A percentile compares a stretch with the other conserved stretches of the same genome.
Conservation (phyloP, 2,797 vertebrate genomes). For the Anas flavirostris region DNA sequence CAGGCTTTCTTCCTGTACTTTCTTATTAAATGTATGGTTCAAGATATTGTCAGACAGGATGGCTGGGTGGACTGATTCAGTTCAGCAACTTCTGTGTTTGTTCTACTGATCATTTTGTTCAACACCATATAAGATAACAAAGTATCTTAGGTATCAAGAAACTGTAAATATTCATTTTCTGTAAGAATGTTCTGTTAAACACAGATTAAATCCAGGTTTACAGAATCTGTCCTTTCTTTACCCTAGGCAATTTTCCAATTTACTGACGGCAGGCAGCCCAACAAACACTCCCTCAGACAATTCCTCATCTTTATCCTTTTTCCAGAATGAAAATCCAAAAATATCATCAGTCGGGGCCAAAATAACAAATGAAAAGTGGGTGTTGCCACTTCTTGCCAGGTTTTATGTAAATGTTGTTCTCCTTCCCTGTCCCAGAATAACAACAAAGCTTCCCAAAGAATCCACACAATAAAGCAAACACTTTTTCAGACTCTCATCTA, state of each 20-base stretch:
- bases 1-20: neutral
- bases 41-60: neutral
- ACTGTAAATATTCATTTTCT: slow-evolving; percentile 7
- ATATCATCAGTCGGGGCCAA: neutral
- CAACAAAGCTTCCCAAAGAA: slow-evolving; percentile 2
- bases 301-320: slow-evolving; percentile 50
- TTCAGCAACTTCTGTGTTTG: neutral
- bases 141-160: slow-evolving; percentile 11
- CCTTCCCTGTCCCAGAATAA: neutral
- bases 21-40: neutral
- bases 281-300: slow-evolving; percentile 43
- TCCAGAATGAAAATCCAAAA: slow-evolving; percentile 59
- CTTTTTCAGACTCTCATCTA: neutral
- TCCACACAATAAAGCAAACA: neutral
- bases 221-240: slow-evolving; percentile 26
- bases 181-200: slow-evolving; percentile 17
- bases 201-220: slow-evolving; percentile 21
- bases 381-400: slow-evolving; percentile 4
- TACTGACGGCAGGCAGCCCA: slow-evolving; percentile 49
- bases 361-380: slow-evolving; percentile 47
- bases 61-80: neutral
- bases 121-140: neutral
- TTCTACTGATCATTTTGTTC: slow-evolving; percentile 9
- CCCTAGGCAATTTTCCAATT: slow-evolving; percentile 18
- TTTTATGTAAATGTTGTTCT: slow-evolving; percentile 19